Evolutionary conservation across 2,113 vertebrate species (phyloP).

Genomic region (Ictalurus furcatus): DNA sequence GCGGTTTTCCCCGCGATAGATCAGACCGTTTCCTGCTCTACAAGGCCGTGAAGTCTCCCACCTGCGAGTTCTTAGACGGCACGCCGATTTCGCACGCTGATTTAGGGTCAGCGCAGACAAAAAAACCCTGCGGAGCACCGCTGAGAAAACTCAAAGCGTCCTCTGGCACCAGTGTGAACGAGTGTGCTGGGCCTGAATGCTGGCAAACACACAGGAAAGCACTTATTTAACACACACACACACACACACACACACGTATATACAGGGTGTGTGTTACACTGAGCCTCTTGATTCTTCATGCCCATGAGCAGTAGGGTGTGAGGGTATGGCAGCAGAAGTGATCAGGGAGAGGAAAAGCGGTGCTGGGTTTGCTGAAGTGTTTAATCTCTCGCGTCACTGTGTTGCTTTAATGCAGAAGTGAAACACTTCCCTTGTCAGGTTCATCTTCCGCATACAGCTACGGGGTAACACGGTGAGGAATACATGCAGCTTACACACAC

Average conservation of each 20-base stretch:
- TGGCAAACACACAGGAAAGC: constrained; percentile 33
- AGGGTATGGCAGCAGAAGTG: background rate
- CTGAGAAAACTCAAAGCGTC: constrained; percentile 67
- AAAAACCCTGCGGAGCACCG: constrained; percentile 65
- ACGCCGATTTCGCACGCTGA: constrained; percentile 71
- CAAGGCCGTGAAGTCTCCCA: background rate
- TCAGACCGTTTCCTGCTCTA: constrained; percentile 32
- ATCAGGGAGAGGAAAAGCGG: background rate
- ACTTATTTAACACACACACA: constrained; percentile 32
- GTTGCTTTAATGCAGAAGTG: background rate
- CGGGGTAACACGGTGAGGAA: too few species aligned
- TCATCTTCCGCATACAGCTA: background rate
- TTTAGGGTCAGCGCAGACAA: constrained; percentile 63
- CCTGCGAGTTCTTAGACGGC: constrained; percentile 24
- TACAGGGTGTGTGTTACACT: background rate
- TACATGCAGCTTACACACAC: too few species aligned
- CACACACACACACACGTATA: constrained; percentile 5
- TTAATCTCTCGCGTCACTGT: background rate
- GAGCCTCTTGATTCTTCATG: background rate
- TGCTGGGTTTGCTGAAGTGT: background rate
- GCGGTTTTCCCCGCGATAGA: constrained; percentile 17
- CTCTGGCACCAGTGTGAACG: constrained; percentile 57
- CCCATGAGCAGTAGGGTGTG: background rate
- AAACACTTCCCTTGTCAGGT: background rate
- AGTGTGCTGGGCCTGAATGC: constrained; percentile 58